Percentiles rank a stretch among this genome's conserved stretches.
Evolutionary conservation across 1,140 invertebrate genomes (phyloP).

Genomic region (Melanaphis sacchari): DNA sequence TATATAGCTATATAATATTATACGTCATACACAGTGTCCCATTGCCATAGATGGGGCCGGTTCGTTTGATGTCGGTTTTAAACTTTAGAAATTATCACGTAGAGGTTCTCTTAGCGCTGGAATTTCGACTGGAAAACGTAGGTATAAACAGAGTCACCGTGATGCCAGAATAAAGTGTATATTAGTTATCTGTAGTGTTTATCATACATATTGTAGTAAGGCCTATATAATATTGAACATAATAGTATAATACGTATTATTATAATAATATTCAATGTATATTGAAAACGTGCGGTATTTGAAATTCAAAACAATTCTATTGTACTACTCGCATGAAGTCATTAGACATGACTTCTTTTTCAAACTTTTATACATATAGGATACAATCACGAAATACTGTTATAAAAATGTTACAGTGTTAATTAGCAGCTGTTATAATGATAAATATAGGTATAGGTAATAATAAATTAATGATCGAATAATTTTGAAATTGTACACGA

Average conservation of each 20-base stretch:
- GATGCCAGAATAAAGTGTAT: not conserved
- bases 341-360: not conserved
- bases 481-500: not conserved
- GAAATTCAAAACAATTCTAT: not conserved
- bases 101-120: not conserved
- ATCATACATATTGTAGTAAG: not conserved
- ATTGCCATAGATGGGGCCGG: not conserved
- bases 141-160: not conserved
- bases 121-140: not conserved
- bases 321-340: not conserved
- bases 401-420: not conserved
- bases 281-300: not conserved
- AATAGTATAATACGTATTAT: not conserved
- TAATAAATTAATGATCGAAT: not conserved
- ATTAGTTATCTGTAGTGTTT: not conserved
- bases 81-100: constrained; percentile 8
- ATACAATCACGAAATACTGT: not conserved
- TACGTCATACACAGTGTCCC: not conserved
- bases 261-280: not conserved
- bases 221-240: not conserved
- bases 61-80: constrained; percentile 27
- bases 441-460: not conserved
- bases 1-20: not conserved
- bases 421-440: constrained; percentile 6
- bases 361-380: not conserved